Base-by-base conservation (phyloP, 2,113 vertebrate species). In the Scomber japonicus region DNA sequence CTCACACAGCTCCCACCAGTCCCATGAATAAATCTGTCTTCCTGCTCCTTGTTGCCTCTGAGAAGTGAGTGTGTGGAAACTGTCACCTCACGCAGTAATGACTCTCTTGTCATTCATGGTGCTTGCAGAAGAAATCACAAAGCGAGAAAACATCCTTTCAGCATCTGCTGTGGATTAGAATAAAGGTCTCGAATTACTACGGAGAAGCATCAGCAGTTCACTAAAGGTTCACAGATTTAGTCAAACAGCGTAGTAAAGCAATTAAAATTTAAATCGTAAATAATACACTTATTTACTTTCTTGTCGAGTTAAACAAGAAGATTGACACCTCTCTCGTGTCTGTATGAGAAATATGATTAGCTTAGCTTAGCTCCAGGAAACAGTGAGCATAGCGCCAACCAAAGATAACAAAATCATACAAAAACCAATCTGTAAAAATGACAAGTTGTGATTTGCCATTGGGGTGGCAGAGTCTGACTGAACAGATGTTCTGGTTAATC, bases 71-170 rank as follows among this genome's bases (percentile, higher is more conserved):
- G 4, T 10, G 57, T 60, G 71, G 45, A 70, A 86, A 78, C 74
- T 55, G 49, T 27, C 5, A 13, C 71, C 70, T 70, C 70, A 4
- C 13, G 70, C 71, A 31, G 83, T 83, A 79, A 84, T 80, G 84
- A 79, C 71, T 84, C 78, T 85, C 74, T 86, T 86, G 83, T 89
- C 83, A 84, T 89, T 83, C 84, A 19, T 71, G 65, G 53, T 40
- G 53, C 44, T 77, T 14, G 51, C 83, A 64, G 80, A 76, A 84
- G 65, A 81, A 75, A 87, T 78, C 87, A 56, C 71, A 71, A 62
- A 70, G 64, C 30, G 5, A 31, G 62, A 61, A 80, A 78, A 75
- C 67, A 75, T 88, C 87, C 75, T 67, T 82, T 77, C 68, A 10
- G 78, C 55, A 12, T 77, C 74, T 70, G 57, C 73, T 53, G 61